Percentiles rank a stretch among this genome's conserved stretches.
These are phyloP conservation scores for Zosterops hypoxanthus DNA, from an alignment of 2,113 vertebrate species.

Conservation along the genomic window DNA sequence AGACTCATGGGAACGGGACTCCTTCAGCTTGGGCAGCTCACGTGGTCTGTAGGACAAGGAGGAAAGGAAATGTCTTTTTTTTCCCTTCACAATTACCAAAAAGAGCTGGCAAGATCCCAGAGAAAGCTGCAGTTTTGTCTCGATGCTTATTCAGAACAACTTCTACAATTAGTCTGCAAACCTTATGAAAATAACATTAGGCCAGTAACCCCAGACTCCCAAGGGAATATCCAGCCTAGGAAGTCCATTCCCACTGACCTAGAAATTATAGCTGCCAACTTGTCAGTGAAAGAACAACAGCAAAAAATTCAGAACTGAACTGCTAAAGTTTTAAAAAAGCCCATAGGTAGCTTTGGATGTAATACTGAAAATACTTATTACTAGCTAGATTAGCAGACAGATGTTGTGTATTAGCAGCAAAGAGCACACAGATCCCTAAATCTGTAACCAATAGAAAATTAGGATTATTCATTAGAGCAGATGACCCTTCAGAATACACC, in stretches of 20 bases:
- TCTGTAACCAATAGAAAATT: not conserved
- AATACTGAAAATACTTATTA: not conserved
- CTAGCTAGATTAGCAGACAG: not conserved
- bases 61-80: not conserved
- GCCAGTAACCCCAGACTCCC: not conserved
- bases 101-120: not conserved
- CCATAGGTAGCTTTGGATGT: not conserved
- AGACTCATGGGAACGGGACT: constrained; percentile 91
- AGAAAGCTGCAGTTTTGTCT: not conserved
- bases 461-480: not conserved
- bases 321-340: not conserved
- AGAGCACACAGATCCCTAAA: not conserved
- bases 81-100: not conserved
- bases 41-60: constrained; percentile 76
- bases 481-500: not conserved
- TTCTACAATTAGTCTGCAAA: not conserved
- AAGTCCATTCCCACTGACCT: not conserved
- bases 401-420: not conserved
- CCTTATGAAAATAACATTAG: not conserved
- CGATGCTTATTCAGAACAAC: not conserved
- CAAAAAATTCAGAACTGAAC: not conserved
- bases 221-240: not conserved
- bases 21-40: constrained; percentile 89
- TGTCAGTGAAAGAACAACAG: not conserved
- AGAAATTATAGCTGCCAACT: not conserved